Conservation (phyloP, 1,140 invertebrate genomes). For the Pseudomyrmex gracilis region DNA sequence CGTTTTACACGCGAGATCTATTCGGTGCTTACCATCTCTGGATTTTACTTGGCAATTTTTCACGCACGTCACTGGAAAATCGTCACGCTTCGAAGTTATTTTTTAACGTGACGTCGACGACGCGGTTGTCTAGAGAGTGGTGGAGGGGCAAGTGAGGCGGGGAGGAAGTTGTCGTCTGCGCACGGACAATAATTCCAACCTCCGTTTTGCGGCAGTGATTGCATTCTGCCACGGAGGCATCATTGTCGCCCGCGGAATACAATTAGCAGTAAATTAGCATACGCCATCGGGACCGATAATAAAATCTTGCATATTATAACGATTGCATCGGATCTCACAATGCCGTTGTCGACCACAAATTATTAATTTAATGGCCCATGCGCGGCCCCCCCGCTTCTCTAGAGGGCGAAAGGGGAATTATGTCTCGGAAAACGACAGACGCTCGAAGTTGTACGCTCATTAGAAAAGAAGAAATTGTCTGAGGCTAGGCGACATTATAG, state of each 20-base stretch:
- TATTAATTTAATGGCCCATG: slow-evolving; percentile 85
- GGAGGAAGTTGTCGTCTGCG: slow-evolving; percentile 40
- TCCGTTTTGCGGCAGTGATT: slow-evolving; percentile 70
- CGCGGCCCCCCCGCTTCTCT: slow-evolving; percentile 50
- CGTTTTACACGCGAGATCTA: slow-evolving; percentile 28
- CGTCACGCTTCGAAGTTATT: slow-evolving; percentile 58
- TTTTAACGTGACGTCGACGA: slow-evolving; percentile 49
- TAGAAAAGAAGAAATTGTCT: slow-evolving; percentile 51
- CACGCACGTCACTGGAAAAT: slow-evolving; percentile 66
- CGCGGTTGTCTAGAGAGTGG: not conserved
- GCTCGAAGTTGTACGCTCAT: slow-evolving; percentile 64
- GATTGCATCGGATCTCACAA: slow-evolving; percentile 85
- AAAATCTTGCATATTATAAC: slow-evolving; percentile 85
- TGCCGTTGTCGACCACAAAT: slow-evolving; percentile 85
- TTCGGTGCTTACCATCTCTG: slow-evolving; percentile 36
- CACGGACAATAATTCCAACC: slow-evolving; percentile 60
- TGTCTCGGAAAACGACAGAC: slow-evolving; percentile 63
- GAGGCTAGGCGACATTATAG: not conserved
- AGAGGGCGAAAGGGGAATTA: slow-evolving; percentile 67
- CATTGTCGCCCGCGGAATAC: slow-evolving; percentile 85
- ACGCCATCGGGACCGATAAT: slow-evolving; percentile 83
- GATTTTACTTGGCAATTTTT: slow-evolving; percentile 71
- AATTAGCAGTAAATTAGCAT: slow-evolving; percentile 87
- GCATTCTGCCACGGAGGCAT: slow-evolving; percentile 80
- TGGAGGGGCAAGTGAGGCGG: too few species aligned